These are phyloP conservation scores for Hippoglossus hippoglossus DNA, from an alignment of 2,797 vertebrate genomes.

Conservation along the genomic window DNA sequence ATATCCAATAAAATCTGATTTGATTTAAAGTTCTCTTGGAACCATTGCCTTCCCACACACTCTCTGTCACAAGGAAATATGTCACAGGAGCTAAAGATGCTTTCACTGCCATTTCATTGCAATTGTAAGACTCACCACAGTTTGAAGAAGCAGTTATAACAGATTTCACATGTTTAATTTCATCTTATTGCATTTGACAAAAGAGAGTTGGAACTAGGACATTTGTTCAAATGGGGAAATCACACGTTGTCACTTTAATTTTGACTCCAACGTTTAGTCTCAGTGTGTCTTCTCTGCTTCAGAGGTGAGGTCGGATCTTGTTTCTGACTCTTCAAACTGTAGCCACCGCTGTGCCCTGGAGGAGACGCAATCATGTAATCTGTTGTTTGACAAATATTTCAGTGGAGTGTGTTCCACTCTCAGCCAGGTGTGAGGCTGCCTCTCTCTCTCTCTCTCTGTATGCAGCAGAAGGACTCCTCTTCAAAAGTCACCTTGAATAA, in stretches of 20 bases:
- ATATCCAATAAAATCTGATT: neutral
- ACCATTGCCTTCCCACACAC: no score
- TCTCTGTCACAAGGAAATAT: no score
- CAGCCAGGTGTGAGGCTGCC: slow-evolving; percentile 52
- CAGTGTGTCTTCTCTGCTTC: slow-evolving; percentile 11
- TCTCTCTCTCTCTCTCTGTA: slow-evolving; percentile 40
- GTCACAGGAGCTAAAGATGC: no score
- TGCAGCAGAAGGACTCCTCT: slow-evolving; percentile 46
- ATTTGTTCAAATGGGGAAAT: neutral
- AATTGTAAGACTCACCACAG: no score
- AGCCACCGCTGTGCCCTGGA: slow-evolving; percentile 44
- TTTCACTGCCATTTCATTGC: no score
- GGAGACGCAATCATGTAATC: slow-evolving; percentile 53
- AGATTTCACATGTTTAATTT: no score
- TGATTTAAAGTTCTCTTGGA: no score
- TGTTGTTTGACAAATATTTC: slow-evolving; percentile 65
- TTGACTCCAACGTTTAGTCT: neutral
- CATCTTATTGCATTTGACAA: no score
- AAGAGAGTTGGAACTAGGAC: no score
- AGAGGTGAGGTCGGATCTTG: slow-evolving; percentile 32
- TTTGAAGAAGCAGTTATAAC: no score
- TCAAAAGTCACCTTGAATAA: slow-evolving; percentile 66
- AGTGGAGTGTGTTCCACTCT: slow-evolving; percentile 41
- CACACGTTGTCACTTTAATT: no score
- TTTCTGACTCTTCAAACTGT: slow-evolving; percentile 47